Base-by-base conservation (phyloP, 2,888 invertebrate genomes). In the Pollenia labialis region DNA sequence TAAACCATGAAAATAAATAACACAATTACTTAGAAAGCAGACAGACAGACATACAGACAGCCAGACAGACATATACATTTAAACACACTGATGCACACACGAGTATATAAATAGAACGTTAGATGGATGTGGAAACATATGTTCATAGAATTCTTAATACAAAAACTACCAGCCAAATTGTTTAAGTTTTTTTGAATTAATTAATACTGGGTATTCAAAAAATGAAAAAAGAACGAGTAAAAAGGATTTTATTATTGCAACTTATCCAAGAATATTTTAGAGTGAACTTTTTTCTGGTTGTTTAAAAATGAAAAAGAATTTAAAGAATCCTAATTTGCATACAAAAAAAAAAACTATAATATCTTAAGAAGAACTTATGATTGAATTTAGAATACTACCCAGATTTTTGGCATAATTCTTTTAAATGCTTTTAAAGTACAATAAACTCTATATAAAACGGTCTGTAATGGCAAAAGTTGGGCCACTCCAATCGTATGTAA, bases 1-100 rank as follows among this genome's bases (percentile, higher is more conserved):
- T 87, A 87, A 81, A 81, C 84, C 72, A 81, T 84, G 77, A 77
- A 69, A 72, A 84, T 85, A 85, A 85, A 85, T 84, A 82, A 82
- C 76, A 68, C 58, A 75, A 32, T 64, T 68, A 75, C 75, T 68
- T 75, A 69, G 46, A 44, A 50, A 71, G n/a, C n/a, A 52, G 16
- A 71, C 16, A 69, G 8, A 52, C 11, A 32, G 6, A 42, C 42
- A 6, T 18, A 18, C 18, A 46, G 3, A 42, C 42, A 66, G n/a
- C 12, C 18, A 46, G 3, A 42, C 42, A 66, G n/a, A 50, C 32
- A 18, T 44, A 44, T n/a, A 54, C 50, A 44, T 58, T 50, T 9
- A 46, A 16, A 23, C 16, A 18, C 7, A 64, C n/a, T n/a, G 2
- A 42, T 18, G 32, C 8, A 12, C n/a, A n/a, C 50, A 12, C 7